Percentiles rank a stretch among this genome's conserved stretches.
These are phyloP conservation scores for Spialia ferax DNA, from an alignment of 2,888 invertebrate species.

Conservation along the genomic window DNA sequence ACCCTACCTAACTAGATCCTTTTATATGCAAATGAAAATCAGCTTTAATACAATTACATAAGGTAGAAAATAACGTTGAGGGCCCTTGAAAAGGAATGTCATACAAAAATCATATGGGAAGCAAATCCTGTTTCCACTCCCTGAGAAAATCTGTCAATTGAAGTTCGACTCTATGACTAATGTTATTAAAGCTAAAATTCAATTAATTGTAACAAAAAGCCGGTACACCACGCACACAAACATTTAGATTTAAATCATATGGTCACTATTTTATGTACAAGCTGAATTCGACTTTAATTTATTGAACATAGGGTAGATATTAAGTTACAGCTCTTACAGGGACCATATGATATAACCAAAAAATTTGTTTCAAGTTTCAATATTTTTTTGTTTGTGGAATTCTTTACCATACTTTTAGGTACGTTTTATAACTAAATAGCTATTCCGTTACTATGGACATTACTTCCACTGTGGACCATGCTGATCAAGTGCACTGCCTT, in stretches of 20 bases:
- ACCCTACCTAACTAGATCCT: slow-evolving; percentile 67
- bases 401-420: not conserved
- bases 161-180: slow-evolving; percentile 43
- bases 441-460: too few relatives aligned
- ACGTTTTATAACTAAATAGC: too few relatives aligned
- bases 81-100: slow-evolving; percentile 66
- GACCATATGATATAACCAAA: slow-evolving; percentile 5
- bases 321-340: slow-evolving; percentile 22
- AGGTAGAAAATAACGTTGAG: slow-evolving; percentile 46
- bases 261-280: slow-evolving; percentile 47
- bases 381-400: not conserved
- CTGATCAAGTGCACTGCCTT: too few relatives aligned
- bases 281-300: slow-evolving; percentile 25
- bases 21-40: slow-evolving; percentile 50
- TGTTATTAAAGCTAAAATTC: slow-evolving; percentile 33
- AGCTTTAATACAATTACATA: slow-evolving; percentile 44
- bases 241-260: slow-evolving; percentile 76
- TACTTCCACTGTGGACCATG: not conserved
- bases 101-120: slow-evolving; percentile 83
- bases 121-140: slow-evolving; percentile 73
- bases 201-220: slow-evolving; percentile 42
- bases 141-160: slow-evolving; percentile 36
- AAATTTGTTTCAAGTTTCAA: not conserved
- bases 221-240: slow-evolving; percentile 62
- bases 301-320: slow-evolving; percentile 23